These are phyloP conservation scores for Zaprionus capensis DNA, from an alignment of 1,140 invertebrate genomes.

Conservation along the genomic window DNA sequence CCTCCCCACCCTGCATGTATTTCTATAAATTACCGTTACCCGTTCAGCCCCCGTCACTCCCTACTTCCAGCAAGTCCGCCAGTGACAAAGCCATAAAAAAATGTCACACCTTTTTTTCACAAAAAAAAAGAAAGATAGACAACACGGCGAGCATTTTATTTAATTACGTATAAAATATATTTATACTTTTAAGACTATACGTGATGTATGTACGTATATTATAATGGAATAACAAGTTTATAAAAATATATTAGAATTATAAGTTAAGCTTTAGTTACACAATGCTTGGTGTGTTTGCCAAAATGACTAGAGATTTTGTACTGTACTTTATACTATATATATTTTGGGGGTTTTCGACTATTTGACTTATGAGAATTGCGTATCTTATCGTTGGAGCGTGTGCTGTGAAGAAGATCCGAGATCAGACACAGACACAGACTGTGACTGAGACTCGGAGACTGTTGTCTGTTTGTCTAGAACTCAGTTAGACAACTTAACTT, in stretches of 20 bases:
- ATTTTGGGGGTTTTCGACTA: constrained; percentile 6
- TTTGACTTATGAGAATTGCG: constrained; percentile 45
- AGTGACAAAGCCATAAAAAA: constrained; percentile 79
- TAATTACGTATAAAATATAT: constrained; percentile 76
- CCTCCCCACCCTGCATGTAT: constrained; percentile 1
- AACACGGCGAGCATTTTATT: constrained; percentile 57
- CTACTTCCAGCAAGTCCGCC: constrained; percentile 17
- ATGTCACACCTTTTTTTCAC: constrained; percentile 70
- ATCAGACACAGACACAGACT: neutral
- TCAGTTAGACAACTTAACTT: constrained; percentile 39
- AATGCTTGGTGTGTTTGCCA: constrained; percentile 27
- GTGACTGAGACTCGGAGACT: neutral
- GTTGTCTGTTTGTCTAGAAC: constrained; percentile 35
- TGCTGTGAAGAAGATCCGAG: too few relatives aligned
- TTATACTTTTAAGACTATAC: constrained; percentile 44
- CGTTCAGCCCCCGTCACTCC: neutral
- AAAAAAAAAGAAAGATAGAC: constrained; percentile 1
- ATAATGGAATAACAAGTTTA: constrained; percentile 7
- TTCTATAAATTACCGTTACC: constrained; percentile 28
- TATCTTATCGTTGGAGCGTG: constrained; percentile 50
- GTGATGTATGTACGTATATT: neutral
- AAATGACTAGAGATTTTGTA: constrained; percentile 31
- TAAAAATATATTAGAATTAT: constrained; percentile 2
- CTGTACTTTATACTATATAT: neutral
- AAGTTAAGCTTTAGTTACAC: neutral